Evolutionary conservation across 2,888 invertebrate species (phyloP).

Genomic region (Fragum whitleyi): DNA sequence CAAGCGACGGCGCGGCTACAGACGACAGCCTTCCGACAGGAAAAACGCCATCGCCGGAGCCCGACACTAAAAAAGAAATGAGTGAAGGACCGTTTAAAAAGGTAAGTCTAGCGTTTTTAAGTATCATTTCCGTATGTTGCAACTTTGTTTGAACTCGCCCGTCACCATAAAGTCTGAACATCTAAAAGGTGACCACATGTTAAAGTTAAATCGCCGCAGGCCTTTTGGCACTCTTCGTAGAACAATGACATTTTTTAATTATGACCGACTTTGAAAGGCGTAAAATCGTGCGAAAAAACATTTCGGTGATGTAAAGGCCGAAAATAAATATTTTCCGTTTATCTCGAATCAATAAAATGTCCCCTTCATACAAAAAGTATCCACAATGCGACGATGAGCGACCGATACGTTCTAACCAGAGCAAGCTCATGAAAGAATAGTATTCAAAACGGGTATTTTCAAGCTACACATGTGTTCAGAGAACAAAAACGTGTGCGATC

Average conservation of each 20-base stretch:
- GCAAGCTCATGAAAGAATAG: no score
- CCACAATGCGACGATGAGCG: no score
- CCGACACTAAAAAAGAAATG: background rate
- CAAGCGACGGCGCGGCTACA: background rate
- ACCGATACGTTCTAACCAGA: no score
- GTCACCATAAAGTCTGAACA: background rate
- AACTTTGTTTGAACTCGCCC: slow-evolving; percentile 2
- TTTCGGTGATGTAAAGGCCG: no score
- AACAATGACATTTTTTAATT: slow-evolving; percentile 4
- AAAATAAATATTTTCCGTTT: no score
- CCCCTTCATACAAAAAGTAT: no score
- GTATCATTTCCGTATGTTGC: slow-evolving; percentile 8
- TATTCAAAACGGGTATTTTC: no score
- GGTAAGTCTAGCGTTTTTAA: background rate
- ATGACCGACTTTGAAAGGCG: background rate
- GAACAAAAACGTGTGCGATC: no score
- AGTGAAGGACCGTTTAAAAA: slow-evolving; percentile 7
- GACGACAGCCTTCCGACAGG: background rate
- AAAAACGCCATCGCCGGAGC: background rate
- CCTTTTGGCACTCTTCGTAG: background rate
- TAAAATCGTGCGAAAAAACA: background rate
- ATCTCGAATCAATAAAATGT: no score
- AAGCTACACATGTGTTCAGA: no score
- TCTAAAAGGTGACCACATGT: background rate
- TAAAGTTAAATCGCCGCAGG: background rate